phyloP scores from a whole-genome alignment of 92 coral and sea anemone species.

The Bergia sp. region DNA sequence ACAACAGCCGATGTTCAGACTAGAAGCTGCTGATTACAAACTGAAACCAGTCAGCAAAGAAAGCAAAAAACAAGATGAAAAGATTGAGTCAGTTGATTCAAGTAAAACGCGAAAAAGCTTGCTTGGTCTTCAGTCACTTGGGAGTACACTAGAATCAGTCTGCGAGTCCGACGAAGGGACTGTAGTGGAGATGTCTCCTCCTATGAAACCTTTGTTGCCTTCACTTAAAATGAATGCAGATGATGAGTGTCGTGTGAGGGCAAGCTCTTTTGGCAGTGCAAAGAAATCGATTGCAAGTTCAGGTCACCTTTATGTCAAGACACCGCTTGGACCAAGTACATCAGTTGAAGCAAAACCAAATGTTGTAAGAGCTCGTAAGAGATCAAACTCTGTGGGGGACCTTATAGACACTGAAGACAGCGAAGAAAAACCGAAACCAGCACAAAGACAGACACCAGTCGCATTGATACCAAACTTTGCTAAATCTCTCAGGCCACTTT shows the following conservation, averaged over 20 bases:
- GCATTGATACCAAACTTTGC: conserved; percentile 36
- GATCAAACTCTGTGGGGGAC: conserved; percentile 30
- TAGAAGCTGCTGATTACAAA: conserved; percentile 30
- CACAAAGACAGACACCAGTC: not conserved
- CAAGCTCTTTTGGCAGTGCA: conserved; percentile 9
- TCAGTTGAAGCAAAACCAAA: conserved; percentile 10
- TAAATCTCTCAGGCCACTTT: conserved; percentile 27
- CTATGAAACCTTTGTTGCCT: conserved; percentile 1
- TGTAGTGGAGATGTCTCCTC: not conserved
- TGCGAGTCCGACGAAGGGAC: conserved; percentile 1
- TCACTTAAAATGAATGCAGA: not conserved
- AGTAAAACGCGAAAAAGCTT: conserved; percentile 2
- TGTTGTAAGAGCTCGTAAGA: conserved; percentile 8
- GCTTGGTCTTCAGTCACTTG: not conserved
- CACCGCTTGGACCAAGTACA: not conserved
- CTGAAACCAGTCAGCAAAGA: conserved; percentile 10
- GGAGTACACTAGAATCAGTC: conserved; percentile 18
- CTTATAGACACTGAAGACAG: conserved; percentile 1
- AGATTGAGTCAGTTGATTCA: not conserved
- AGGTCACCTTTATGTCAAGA: conserved; percentile 1
- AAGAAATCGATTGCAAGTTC: conserved; percentile 1
- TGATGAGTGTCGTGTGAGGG: not conserved
- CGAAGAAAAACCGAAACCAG: not conserved
- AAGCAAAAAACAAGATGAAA: not conserved
- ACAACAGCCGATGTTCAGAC: conserved; percentile 4